Evolutionary conservation across 1,140 invertebrate species (phyloP), one percentile per base, ranked within the genome.

Genomic region (Chrysomallon squamiferum): DNA sequence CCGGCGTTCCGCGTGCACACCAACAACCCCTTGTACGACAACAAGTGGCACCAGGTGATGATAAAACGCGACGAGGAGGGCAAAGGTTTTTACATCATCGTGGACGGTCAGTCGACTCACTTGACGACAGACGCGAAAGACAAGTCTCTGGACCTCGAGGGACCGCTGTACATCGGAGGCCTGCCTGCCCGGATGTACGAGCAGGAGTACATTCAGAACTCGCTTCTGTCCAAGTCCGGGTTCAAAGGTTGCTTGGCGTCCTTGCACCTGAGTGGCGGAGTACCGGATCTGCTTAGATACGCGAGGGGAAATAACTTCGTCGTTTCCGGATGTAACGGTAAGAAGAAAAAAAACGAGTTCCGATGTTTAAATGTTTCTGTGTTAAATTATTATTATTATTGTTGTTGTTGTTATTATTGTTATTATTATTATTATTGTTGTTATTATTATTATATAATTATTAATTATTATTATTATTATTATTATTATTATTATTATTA

Each of bases 171-270:
- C 45, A 70, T 71, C 29, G 70, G 97, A 3, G 97, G 96, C 0
- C 80, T 98, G 5, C 95, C 96, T 0, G 59, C 69, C 11, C 62
- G 67, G 2, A 64, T 79, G 68, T 74, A 74, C 49, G 49, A 59
- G 25, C 58, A 65, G 35, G 30, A 47, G 15, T 33, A 69, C 30
- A 58, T 74, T 32, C 71, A 54, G 41, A 61, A 50, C 30, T 58
- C 62, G 0, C 84, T 91, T n/a, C 90, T 93, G 27, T 95, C 95
- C 0, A 88, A 89, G 62, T 92, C 93, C 73, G 95, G 95, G 0
- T 98, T 95, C 83, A 92, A 96, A 79, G 96, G 96, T 0, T 99
- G 96, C 79, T 87, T 98, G 69, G 93, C 95, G 0, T 95, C 93
- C 29, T 76, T 98, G 52, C 94, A 97, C 79, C 86, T 98, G n/a